phyloP scores from a whole-genome alignment of 2,113 vertebrate genomes.

The Eleginops maclovinus region DNA sequence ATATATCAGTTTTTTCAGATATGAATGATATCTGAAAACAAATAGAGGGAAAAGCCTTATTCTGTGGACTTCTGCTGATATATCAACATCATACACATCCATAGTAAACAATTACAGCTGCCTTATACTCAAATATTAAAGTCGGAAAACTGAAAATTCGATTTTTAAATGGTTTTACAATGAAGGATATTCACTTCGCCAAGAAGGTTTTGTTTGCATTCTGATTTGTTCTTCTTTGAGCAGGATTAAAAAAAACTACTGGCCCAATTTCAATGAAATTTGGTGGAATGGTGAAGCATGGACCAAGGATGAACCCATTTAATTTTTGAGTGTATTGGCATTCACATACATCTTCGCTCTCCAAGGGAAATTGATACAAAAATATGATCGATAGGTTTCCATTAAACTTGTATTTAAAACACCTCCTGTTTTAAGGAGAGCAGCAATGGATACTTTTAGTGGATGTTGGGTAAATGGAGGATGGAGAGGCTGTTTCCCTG shows the following conservation, averaged over 20 bases:
- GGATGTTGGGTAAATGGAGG: constrained; percentile 28
- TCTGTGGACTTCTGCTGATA: not conserved
- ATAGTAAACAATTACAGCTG: not conserved
- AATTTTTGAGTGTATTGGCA: too few relatives aligned
- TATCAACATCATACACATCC: too few relatives aligned
- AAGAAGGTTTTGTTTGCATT: too few relatives aligned
- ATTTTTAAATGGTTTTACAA: not conserved
- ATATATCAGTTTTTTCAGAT: too few relatives aligned
- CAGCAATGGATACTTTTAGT: constrained; percentile 1
- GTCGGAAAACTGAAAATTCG: not conserved
- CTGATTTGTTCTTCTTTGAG: too few relatives aligned
- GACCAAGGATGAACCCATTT: too few relatives aligned
- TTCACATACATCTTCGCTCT: too few relatives aligned
- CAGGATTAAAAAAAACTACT: too few relatives aligned
- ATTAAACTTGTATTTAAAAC: not conserved
- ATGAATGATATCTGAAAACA: not conserved
- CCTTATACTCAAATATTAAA: not conserved
- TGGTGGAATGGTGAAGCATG: too few relatives aligned
- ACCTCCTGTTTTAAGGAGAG: not conserved
- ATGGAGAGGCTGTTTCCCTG: constrained; percentile 8
- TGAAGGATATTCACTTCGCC: too few relatives aligned
- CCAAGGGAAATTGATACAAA: not conserved
- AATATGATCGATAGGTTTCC: not conserved
- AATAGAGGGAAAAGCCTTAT: not conserved
- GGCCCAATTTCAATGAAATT: too few relatives aligned